Evolutionary conservation across 2,113 vertebrate species (phyloP).

Genomic region (Chrysochloris asiatica): DNA sequence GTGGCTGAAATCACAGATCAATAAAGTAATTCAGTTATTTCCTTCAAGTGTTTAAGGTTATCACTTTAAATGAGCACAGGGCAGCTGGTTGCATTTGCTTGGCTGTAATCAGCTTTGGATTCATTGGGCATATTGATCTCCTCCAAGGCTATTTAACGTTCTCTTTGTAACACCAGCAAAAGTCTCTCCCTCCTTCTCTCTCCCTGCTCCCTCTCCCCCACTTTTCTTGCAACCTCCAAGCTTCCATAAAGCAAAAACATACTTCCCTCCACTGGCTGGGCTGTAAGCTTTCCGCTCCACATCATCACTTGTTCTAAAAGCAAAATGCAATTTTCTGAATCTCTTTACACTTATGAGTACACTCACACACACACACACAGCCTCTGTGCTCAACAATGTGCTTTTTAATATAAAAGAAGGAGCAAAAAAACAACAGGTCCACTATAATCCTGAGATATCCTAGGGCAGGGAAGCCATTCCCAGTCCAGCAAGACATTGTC

Average conservation of each 20-base stretch:
- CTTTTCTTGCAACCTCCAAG: not conserved
- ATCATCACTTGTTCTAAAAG: constrained; percentile 40
- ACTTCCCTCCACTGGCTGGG: not conserved
- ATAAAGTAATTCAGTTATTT: constrained; percentile 54
- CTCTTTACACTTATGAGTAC: constrained; percentile 33
- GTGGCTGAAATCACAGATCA: constrained; percentile 36
- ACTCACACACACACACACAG: constrained; percentile 11
- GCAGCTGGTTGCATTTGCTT: not conserved
- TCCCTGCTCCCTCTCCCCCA: too few species aligned
- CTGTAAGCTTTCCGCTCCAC: constrained; percentile 24
- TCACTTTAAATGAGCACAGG: constrained; percentile 50
- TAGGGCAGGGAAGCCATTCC: constrained; percentile 78
- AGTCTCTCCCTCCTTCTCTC: not conserved
- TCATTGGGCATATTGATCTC: constrained; percentile 18
- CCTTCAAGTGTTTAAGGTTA: constrained; percentile 30
- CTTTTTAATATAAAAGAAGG: constrained; percentile 71
- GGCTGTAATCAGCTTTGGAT: constrained; percentile 37
- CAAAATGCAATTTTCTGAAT: constrained; percentile 58
- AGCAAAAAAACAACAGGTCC: constrained; percentile 81
- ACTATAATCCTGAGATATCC: constrained; percentile 80
- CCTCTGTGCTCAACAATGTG: constrained; percentile 77
- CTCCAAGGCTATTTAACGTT: not conserved
- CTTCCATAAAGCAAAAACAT: not conserved
- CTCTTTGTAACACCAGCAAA: not conserved
- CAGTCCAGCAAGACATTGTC: constrained; percentile 79